Evolutionary conservation across 1,140 invertebrate genomes (phyloP), one percentile per base, ranked within the genome.

Genomic region (Drosophila mauritiana): DNA sequence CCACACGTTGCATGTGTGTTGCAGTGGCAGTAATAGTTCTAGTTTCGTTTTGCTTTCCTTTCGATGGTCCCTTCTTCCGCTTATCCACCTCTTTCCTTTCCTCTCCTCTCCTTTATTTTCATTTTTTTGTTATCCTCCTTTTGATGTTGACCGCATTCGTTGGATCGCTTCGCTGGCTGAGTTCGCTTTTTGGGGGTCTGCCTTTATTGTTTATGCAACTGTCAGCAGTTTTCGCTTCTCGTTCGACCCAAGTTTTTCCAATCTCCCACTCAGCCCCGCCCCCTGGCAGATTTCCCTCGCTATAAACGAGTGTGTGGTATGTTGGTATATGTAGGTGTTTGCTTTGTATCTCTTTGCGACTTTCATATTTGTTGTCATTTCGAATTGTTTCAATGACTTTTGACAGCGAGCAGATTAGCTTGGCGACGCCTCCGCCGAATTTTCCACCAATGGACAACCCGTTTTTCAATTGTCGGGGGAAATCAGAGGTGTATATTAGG

Each of bases 161-260:
- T 80, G 42, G 34, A 54, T 48, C 42, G 56, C 58, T 76, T 67
- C 53, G 61, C 70, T 65, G 54, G 48, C 45, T 75, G 74, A 52
- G 40, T 49, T 57, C 63, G 39, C 56, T 81, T 74, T 67, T 76
- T 69, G 62, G 57, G 51, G 43, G 39, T 31, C 70, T 74, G 67
- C 78, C 59, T 80, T 88, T 86, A 86, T 86, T 86, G 83, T 86
- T 86, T 86, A 88, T 86, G 83, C 83, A 86, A 86, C 83, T 86
- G 83, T 86, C 83, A 86, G 83, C 83, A 86, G 84, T 86, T 83
- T 88, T 89, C 72, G 58, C 55, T 58, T 36, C 45, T 68, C 81
- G 72, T 62, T 40, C 42, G 34, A 43, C 13, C 36, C 51, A 76
- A 73, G 74, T 79, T 86, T 79, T 64, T 65, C 59, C 48, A 15